Evolutionary conservation across 2,113 vertebrate genomes (phyloP).

Genomic region (Empidonax traillii): DNA sequence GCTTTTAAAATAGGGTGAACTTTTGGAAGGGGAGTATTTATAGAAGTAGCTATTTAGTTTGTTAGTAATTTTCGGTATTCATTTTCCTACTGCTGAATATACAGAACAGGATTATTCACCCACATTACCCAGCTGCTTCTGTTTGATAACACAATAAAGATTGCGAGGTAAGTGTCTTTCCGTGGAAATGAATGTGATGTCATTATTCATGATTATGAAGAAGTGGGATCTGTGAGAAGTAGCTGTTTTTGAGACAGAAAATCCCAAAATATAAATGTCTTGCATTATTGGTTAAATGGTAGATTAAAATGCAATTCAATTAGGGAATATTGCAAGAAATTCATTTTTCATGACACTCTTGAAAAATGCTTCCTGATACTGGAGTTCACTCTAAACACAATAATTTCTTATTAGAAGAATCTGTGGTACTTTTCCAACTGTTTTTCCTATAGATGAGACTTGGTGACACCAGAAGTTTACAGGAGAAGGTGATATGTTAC

Average conservation of each 20-base stretch:
- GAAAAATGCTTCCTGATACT: neutral
- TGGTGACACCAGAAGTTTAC: neutral
- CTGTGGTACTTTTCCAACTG: neutral
- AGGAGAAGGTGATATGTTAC: neutral
- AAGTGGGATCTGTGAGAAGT: neutral
- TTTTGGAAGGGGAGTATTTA: conserved; percentile 52
- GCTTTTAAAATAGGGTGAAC: conserved; percentile 61
- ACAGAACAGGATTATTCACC: conserved; percentile 58
- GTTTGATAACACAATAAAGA: conserved; percentile 30
- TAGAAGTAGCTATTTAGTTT: conserved; percentile 67
- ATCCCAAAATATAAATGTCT: neutral
- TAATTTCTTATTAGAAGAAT: neutral
- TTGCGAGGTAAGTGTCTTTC: conserved; percentile 29
- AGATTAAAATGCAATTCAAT: neutral
- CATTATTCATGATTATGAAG: conserved; percentile 4
- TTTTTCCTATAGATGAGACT: neutral
- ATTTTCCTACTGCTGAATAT: conserved; percentile 59
- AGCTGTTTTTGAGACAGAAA: conserved; percentile 3
- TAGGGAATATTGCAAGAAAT: neutral
- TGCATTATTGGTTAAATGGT: neutral
- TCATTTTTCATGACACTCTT: neutral
- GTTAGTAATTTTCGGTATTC: conserved; percentile 57
- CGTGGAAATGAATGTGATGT: conserved; percentile 25
- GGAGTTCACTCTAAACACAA: neutral
- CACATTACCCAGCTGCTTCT: conserved; percentile 63